Base-by-base conservation (phyloP, 2,113 vertebrate species). In the Micronycteris hirsuta region DNA sequence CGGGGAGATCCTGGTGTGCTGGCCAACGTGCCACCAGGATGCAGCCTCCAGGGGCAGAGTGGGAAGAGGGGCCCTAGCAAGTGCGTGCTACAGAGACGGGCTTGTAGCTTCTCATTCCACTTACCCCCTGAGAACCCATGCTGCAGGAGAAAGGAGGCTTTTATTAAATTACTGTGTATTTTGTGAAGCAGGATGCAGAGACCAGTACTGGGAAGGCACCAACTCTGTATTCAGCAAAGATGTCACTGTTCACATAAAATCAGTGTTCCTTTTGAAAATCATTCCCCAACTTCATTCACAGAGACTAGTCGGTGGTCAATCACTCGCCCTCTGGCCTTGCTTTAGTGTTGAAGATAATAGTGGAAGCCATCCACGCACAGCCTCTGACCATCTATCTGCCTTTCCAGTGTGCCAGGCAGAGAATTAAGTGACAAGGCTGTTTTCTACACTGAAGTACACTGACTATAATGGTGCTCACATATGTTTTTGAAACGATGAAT, bases 81-180 rank as follows among this genome's bases (percentile, higher is more conserved):
- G 10, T 1, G 43, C 43, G 0, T 63, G 33, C 36, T 49, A 5
- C 15, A 20, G 26, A 81, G 38, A 58, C 1, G 1, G 3, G 11
- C 19, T 76, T 0, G 0, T 0, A 15, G 58, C 10, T 20, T 17
- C 74, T 19, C 2, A 3, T 12, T 20, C 43, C n/a, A 41, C 19
- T n/a, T 7, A 12, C 15, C 15, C 43, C 7, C 73, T 33, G 12
- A 13, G 20, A 7, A 28, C 4, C 33, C 31, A 26, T 0, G 5
- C 31, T 28, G 2, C 7, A 31, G 49, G 15, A 33, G 33, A 86
- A 58, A 89, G 9, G 28, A 33, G 19, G 24, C 8, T 68, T 45
- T 10, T 15, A 20, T 4, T 70, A 41, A 92, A 17, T 63, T 7
- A 26, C 16, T 12, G 3, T 26, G 22, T 52, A 7, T 45, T 49